A percentile compares a stretch with the other conserved stretches of the same genome.
Evolutionary conservation across 2,888 invertebrate species (phyloP).

Genomic region (Philopedon plagiatum): DNA sequence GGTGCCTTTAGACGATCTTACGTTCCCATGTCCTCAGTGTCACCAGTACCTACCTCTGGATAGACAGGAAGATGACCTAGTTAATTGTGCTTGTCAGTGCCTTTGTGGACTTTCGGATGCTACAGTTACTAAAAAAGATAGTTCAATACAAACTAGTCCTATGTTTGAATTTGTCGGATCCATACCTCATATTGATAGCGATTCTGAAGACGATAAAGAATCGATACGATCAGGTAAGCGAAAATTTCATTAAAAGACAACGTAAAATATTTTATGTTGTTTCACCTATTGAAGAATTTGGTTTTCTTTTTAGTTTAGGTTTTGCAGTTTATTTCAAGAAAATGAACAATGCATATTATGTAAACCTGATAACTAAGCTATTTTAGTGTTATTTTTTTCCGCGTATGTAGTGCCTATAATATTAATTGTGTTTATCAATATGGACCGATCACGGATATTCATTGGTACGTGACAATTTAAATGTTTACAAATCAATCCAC

Average conservation of each 20-base stretch:
- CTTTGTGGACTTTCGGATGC: slow-evolving; percentile 62
- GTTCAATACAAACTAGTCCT: slow-evolving; percentile 70
- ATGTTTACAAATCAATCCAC: too few species aligned
- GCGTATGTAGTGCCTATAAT: too few species aligned
- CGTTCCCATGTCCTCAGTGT: slow-evolving; percentile 74
- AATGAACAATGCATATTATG: too few species aligned
- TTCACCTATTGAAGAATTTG: too few species aligned
- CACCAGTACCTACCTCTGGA: slow-evolving; percentile 67
- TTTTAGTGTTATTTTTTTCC: too few species aligned
- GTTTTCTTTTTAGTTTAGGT: too few species aligned
- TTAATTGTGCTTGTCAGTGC: slow-evolving; percentile 66
- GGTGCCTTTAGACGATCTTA: slow-evolving; percentile 73
- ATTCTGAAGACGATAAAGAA: slow-evolving; percentile 74
- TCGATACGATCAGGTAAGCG: slow-evolving; percentile 65
- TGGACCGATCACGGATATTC: too few species aligned
- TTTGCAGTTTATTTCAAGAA: too few species aligned
- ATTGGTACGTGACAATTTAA: too few species aligned
- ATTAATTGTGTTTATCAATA: too few species aligned
- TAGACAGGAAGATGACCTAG: slow-evolving; percentile 62
- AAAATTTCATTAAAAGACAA: background rate
- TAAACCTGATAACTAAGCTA: too few species aligned
- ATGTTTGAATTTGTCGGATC: slow-evolving; percentile 78
- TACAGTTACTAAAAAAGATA: slow-evolving; percentile 66
- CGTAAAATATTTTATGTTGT: too few species aligned
- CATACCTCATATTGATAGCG: slow-evolving; percentile 82